phyloP scores from a whole-genome alignment of 2,797 vertebrate species.

The Cryptoprocta ferox region DNA sequence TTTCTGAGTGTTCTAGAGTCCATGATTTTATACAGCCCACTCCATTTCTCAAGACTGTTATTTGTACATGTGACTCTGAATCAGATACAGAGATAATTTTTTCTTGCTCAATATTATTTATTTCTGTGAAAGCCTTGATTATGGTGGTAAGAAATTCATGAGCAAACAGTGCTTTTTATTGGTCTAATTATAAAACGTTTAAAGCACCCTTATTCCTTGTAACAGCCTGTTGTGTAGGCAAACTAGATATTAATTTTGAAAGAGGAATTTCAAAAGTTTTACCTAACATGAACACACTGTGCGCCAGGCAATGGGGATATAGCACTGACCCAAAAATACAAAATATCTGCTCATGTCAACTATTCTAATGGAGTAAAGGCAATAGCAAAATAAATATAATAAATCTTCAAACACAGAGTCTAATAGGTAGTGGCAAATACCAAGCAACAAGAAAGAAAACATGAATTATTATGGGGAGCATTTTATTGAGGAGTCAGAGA shows the following conservation, averaged over 20 bases:
- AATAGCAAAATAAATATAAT: too few species aligned
- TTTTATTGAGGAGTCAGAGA: background rate
- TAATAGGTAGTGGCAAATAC: too few species aligned
- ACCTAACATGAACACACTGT: accelerated
- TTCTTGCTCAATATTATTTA: background rate
- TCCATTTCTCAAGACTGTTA: background rate
- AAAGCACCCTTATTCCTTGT: background rate
- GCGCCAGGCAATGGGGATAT: accelerated
- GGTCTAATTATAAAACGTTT: background rate
- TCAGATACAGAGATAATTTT: background rate
- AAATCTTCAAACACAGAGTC: background rate
- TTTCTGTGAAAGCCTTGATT: background rate
- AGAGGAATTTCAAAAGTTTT: background rate
- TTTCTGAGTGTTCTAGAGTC: background rate
- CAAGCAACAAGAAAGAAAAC: too few species aligned
- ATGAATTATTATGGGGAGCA: background rate
- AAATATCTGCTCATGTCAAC: accelerated
- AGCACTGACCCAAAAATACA: background rate
- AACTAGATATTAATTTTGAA: background rate
- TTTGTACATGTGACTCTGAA: background rate
- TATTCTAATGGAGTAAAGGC: accelerated
- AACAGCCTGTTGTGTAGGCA: background rate
- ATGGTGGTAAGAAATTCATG: background rate
- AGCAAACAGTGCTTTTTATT: background rate
- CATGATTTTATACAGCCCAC: background rate